Conservation (phyloP, 2,113 vertebrate genomes). For the Odontesthes bonariensis region DNA sequence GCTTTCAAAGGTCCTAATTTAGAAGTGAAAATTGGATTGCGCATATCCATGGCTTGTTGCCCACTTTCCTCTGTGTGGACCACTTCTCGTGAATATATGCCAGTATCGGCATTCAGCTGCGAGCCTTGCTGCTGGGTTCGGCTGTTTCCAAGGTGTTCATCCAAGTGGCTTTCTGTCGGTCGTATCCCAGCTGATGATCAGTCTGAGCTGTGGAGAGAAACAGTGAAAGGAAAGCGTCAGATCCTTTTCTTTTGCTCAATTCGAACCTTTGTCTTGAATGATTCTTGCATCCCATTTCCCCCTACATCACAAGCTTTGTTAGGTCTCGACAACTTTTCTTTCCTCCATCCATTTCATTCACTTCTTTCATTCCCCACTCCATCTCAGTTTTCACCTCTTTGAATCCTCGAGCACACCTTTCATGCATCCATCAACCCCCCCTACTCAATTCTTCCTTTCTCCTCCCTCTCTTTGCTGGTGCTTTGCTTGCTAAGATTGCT, state of each 20-base stretch:
- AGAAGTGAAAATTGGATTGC: neutral
- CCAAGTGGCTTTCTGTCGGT: neutral
- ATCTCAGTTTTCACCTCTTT: neutral
- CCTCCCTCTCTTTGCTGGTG: neutral
- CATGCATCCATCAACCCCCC: neutral
- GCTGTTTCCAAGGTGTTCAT: neutral
- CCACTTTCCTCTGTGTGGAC: neutral
- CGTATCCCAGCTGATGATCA: slow-evolving; percentile 15
- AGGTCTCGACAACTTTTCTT: neutral
- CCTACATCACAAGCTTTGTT: neutral
- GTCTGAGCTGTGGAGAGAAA: slow-evolving; percentile 44
- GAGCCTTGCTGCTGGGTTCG: neutral
- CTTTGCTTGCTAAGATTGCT: neutral
- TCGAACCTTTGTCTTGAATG: neutral
- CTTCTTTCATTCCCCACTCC: neutral
- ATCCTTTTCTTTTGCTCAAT: neutral
- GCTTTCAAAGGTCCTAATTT: neutral
- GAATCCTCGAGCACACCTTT: neutral
- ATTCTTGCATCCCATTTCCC: neutral
- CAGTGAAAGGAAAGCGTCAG: neutral
- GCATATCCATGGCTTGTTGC: slow-evolving; percentile 37
- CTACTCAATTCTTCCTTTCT: neutral
- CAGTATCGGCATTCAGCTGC: neutral
- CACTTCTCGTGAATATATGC: neutral
- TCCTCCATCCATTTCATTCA: neutral